Conservation (phyloP, 2,113 vertebrate genomes). For the Cryptotis parvus region DNA sequence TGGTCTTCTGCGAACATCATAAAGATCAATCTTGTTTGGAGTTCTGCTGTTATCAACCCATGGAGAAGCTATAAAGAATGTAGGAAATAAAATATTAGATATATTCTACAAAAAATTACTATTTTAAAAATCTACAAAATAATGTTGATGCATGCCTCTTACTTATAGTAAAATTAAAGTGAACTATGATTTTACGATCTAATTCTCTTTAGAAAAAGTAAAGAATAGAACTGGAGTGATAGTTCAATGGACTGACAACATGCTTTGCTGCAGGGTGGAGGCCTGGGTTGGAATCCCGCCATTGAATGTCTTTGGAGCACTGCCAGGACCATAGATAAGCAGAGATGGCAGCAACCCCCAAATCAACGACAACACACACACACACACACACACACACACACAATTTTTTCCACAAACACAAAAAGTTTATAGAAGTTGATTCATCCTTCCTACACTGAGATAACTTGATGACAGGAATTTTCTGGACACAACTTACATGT, state of each 20-base stretch:
- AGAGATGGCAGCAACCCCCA: too few relatives aligned
- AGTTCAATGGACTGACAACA: too few relatives aligned
- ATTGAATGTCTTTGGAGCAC: too few relatives aligned
- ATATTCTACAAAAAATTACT: background rate
- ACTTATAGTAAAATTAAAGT: background rate
- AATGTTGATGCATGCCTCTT: background rate
- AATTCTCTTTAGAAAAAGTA: background rate
- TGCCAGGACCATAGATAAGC: too few relatives aligned
- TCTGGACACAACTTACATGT: too few relatives aligned
- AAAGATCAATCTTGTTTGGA: constrained; percentile 97
- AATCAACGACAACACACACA: too few relatives aligned
- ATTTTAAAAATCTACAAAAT: background rate
- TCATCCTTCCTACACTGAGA: background rate
- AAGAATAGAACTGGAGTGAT: background rate
- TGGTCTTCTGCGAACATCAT: constrained; percentile 97
- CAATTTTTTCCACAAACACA: background rate
- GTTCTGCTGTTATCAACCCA: constrained; percentile 97
- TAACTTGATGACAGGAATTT: background rate
- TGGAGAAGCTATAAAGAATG: constrained; percentile 91
- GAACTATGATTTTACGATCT: background rate
- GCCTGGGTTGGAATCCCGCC: too few relatives aligned
- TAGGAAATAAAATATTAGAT: background rate
- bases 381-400: too few relatives aligned
- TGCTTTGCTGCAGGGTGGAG: too few relatives aligned
- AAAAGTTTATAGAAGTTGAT: background rate